These are phyloP conservation scores for Ephestia elutella DNA, from an alignment of 1,140 invertebrate genomes.

Conservation along the genomic window DNA sequence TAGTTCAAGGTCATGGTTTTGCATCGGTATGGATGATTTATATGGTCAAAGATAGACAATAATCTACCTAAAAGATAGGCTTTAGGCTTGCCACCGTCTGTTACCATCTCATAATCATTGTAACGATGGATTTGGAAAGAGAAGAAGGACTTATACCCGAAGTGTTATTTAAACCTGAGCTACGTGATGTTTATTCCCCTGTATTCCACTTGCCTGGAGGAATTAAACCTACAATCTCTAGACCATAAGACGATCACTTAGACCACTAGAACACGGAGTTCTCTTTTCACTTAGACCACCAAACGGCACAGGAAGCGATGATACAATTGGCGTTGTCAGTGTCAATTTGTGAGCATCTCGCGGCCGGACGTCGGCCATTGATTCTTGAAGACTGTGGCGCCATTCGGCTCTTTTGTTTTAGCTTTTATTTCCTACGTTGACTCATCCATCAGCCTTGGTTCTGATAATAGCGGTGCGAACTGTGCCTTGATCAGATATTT, in stretches of 20 bases:
- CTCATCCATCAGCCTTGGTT: conserved; percentile 4
- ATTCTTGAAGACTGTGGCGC: conserved; percentile 33
- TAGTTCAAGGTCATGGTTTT: not conserved
- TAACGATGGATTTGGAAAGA: too few relatives aligned
- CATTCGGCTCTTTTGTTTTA: conserved; percentile 10
- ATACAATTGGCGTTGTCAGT: conserved; percentile 60
- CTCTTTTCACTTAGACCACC: not conserved
- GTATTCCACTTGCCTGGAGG: too few relatives aligned
- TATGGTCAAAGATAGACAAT: too few relatives aligned
- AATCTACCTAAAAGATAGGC: too few relatives aligned
- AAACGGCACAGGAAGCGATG: conserved; percentile 52
- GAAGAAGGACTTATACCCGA: too few relatives aligned
- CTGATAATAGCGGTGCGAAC: conserved; percentile 2
- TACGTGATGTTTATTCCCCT: too few relatives aligned
- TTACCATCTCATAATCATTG: too few relatives aligned
- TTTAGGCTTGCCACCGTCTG: too few relatives aligned
- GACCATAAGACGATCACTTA: not conserved
- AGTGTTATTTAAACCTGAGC: too few relatives aligned
- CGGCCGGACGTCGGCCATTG: conserved; percentile 61
- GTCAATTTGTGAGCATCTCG: conserved; percentile 55
- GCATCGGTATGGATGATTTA: too few relatives aligned
- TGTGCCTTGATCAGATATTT: not conserved
- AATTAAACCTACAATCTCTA: too few relatives aligned
- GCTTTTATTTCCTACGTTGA: conserved; percentile 1
- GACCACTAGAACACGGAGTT: not conserved